Percentiles rank a stretch among this genome's conserved stretches.
Evolutionary conservation across 1,140 invertebrate genomes (phyloP).

Genomic region (Doryteuthis pealeii): DNA sequence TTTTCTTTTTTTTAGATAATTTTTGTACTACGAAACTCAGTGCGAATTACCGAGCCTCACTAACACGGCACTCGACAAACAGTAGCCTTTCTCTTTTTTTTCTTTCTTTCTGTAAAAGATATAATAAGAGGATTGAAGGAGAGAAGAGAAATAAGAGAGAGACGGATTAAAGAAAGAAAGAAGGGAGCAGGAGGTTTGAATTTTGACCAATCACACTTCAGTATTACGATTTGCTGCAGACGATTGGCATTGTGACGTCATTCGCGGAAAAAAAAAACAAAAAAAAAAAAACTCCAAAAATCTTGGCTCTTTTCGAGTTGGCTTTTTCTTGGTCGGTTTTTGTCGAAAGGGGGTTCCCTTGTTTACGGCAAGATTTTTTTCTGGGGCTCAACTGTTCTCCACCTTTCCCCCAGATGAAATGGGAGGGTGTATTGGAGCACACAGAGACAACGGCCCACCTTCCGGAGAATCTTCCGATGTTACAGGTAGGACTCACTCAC

Average conservation of each 20-base stretch:
- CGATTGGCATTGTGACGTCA: neutral
- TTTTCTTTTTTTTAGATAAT: too few species aligned
- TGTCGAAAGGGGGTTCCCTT: neutral
- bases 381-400: neutral
- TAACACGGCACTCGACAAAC: too few species aligned
- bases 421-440: conserved; percentile 60
- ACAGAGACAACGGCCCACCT: conserved; percentile 53
- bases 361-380: neutral
- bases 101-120: too few species aligned
- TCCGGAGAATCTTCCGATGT: conserved; percentile 55
- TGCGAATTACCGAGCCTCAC: too few species aligned
- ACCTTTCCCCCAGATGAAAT: conserved; percentile 37
- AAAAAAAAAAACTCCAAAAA: too few species aligned
- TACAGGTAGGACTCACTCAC: conserved; percentile 27
- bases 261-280: neutral
- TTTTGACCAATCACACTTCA: neutral
- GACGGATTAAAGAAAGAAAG: neutral
- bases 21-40: too few species aligned
- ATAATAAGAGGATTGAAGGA: neutral
- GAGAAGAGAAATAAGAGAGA: neutral
- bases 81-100: too few species aligned
- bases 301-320: neutral
- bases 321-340: too few species aligned
- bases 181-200: neutral
- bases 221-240: neutral